Percentiles rank a stretch among this genome's conserved stretches.
Evolutionary conservation across 1,140 invertebrate species (phyloP).

Genomic region (Dinothrombium tinctorium): DNA sequence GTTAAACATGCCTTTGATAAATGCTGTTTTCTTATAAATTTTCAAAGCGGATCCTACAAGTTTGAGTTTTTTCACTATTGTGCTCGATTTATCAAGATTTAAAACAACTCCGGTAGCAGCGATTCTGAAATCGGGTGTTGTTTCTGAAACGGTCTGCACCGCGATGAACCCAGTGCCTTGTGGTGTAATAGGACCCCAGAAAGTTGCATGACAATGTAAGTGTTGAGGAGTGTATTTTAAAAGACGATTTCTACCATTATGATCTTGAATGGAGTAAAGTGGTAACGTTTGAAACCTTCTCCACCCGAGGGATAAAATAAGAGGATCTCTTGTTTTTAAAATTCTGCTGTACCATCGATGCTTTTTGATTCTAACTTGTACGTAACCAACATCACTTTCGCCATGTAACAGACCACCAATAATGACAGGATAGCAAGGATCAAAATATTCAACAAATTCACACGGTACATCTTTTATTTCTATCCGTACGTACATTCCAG

Average conservation of each 20-base stretch:
- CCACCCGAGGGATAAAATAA: conserved; percentile 94
- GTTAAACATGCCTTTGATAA: conserved; percentile 89
- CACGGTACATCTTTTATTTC: conserved; percentile 54
- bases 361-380: conserved; percentile 73
- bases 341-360: conserved; percentile 93
- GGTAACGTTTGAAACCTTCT: conserved; percentile 83
- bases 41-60: conserved; percentile 72
- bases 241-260: conserved; percentile 68
- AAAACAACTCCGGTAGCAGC: conserved; percentile 83
- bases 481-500: conserved; percentile 84
- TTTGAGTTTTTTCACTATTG: conserved; percentile 93
- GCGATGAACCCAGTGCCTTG: conserved; percentile 83
- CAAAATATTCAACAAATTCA: conserved; percentile 78
- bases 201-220: conserved; percentile 78
- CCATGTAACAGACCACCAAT: conserved; percentile 73
- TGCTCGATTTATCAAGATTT: conserved; percentile 72
- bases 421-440: conserved; percentile 72
- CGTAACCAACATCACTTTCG: conserved; percentile 81
- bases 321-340: conserved; percentile 79
- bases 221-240: conserved; percentile 95
- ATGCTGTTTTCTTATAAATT: conserved; percentile 92
- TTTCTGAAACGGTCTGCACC: conserved; percentile 43
- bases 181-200: conserved; percentile 86
- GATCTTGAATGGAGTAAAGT: conserved; percentile 79
- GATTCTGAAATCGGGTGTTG: conserved; percentile 59